Conservation (phyloP, 2,888 invertebrate genomes). For the Lithosia quadra region DNA sequence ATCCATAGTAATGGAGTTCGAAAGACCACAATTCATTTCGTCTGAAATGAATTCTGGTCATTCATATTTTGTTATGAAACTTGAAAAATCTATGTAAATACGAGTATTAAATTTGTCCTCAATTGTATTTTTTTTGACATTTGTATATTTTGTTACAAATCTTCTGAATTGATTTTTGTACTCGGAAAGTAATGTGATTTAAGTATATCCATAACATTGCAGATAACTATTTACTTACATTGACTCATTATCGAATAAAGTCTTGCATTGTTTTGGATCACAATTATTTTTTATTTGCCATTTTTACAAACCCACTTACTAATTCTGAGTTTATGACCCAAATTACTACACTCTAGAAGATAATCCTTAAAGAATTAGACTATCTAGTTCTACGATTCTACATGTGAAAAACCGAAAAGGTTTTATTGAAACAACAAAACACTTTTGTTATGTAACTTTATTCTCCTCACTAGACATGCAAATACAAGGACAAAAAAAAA, state of each 20-base stretch:
- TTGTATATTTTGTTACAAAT: conserved; percentile 50
- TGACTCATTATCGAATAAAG: conserved; percentile 64
- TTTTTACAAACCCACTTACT: background rate
- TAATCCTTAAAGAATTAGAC: background rate
- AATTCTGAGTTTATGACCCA: background rate
- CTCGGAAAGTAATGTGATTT: conserved; percentile 15
- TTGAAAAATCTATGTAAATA: background rate
- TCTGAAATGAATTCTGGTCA: background rate
- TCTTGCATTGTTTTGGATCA: conserved; percentile 54
- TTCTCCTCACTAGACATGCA: conserved; percentile 84
- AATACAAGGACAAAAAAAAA: conserved; percentile 77
- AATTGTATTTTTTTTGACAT: conserved; percentile 21
- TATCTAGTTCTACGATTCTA: background rate
- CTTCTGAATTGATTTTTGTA: conserved; percentile 1
- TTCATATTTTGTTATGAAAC: background rate
- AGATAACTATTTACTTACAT: conserved; percentile 56
- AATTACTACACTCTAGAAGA: no score
- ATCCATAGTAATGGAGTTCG: background rate
- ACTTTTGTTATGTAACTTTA: conserved; percentile 78
- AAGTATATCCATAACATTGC: conserved; percentile 40
- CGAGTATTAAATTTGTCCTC: background rate
- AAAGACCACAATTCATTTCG: background rate
- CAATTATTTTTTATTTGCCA: conserved; percentile 32
- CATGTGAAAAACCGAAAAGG: background rate
- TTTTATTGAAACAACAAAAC: conserved; percentile 49